These are phyloP conservation scores for Bettongia penicillata DNA, from an alignment of 2,113 vertebrate species.

Conservation along the genomic window DNA sequence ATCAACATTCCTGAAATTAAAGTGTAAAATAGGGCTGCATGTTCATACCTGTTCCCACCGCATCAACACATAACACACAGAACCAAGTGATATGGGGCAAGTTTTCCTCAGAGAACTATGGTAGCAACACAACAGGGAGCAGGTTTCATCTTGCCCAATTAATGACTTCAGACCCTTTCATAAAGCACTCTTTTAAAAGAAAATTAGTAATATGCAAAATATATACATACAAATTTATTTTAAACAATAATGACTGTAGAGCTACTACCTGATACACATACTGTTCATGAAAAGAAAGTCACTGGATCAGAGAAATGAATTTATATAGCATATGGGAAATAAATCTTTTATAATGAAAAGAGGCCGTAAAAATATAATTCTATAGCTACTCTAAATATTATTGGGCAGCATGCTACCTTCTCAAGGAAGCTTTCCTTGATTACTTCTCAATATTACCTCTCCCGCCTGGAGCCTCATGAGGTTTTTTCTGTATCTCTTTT, in stretches of 20 bases:
- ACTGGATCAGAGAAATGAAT: not conserved
- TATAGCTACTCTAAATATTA: not conserved
- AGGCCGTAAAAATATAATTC: not conserved
- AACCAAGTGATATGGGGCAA: not conserved
- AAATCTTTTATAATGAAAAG: not conserved
- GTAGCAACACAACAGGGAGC: conserved; percentile 22
- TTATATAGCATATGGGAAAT: not conserved
- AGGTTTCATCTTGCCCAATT: conserved; percentile 11
- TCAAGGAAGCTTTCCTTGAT: not conserved
- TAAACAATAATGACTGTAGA: not conserved
- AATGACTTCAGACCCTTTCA: not conserved
- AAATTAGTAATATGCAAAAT: not conserved
- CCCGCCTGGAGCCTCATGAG: not conserved
- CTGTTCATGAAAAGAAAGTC: not conserved
- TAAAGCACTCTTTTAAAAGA: conserved; percentile 24
- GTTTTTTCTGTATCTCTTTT: not conserved
- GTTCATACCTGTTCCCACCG: not conserved
- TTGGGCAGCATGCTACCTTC: not conserved
- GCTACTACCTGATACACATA: not conserved
- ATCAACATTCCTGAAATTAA: conserved; percentile 18
- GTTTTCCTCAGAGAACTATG: conserved; percentile 15
- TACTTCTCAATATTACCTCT: not conserved
- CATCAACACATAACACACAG: not conserved
- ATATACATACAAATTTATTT: not conserved
- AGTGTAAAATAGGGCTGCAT: not conserved